A percentile compares a stretch with the other conserved stretches of the same genome.
Conservation (phyloP, 2,797 vertebrate genomes). For the Orestias chungarensis region DNA sequence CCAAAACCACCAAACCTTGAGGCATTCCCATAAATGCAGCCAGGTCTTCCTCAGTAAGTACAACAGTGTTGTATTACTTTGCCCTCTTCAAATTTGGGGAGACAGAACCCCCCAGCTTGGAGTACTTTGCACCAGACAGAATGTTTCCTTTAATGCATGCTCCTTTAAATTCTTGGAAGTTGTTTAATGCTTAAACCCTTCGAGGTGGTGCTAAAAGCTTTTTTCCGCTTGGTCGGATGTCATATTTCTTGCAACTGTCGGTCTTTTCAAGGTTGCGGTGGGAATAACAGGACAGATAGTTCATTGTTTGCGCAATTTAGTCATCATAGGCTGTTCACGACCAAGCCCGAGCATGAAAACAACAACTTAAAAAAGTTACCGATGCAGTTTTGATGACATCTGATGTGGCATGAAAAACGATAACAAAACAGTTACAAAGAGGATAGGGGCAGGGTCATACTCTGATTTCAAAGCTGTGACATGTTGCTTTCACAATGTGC, state of each 20-base stretch:
- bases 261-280: conserved; percentile 42
- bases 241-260: conserved; percentile 38
- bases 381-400: no score
- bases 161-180: conserved; percentile 41
- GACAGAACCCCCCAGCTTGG: conserved; percentile 9
- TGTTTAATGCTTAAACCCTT: conserved; percentile 44
- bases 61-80: conserved; percentile 17
- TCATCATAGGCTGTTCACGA: conserved; percentile 9
- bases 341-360: conserved; percentile 5
- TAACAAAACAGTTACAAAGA: no score
- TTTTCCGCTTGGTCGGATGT: conserved; percentile 40
- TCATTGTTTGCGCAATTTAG: conserved; percentile 21
- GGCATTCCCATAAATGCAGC: conserved; percentile 67
- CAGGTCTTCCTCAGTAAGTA: conserved; percentile 76
- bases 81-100: conserved; percentile 9
- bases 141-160: conserved; percentile 34
- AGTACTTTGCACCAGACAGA: conserved; percentile 10
- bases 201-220: conserved; percentile 51
- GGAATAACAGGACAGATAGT: conserved; percentile 28
- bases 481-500: not conserved
- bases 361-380: not conserved
- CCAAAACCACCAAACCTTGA: conserved; percentile 38
- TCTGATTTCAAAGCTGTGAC: not conserved
- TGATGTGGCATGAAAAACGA: no score
- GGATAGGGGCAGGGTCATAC: not conserved